Conservation (phyloP, 2,113 vertebrate species). For the Symphodus melops region DNA sequence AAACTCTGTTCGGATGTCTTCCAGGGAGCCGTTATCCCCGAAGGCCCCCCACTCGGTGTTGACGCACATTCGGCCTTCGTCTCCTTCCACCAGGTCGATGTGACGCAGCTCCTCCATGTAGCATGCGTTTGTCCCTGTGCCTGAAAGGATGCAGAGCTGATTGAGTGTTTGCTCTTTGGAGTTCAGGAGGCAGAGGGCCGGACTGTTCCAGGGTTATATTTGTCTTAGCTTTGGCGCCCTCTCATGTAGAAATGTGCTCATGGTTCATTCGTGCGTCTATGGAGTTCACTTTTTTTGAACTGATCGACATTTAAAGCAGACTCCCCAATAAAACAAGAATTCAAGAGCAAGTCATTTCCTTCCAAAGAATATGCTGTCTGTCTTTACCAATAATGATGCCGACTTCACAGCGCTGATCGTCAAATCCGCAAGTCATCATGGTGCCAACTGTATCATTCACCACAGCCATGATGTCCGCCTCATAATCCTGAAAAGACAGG, state of each 20-base stretch:
- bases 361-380: too few species aligned
- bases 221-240: conserved; percentile 41
- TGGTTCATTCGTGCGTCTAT: background rate
- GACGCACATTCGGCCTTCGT: conserved; percentile 97
- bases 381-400: conserved; percentile 95
- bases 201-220: accelerated
- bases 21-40: conserved; percentile 89
- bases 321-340: too few species aligned
- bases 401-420: conserved; percentile 97
- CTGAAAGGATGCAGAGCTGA: conserved; percentile 73
- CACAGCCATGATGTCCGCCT: conserved; percentile 96
- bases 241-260: conserved; percentile 25
- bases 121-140: conserved; percentile 95
- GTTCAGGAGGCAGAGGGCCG: background rate
- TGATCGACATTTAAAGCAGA: too few species aligned
- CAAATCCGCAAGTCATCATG: conserved; percentile 99
- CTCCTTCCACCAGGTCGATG: conserved; percentile 95
- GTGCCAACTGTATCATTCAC: conserved; percentile 97
- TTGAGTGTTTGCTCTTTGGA: background rate
- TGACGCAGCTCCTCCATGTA: conserved; percentile 98
- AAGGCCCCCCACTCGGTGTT: conserved; percentile 96
- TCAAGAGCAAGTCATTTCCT: too few species aligned
- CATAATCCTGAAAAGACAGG: conserved; percentile 87
- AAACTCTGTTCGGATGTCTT: conserved; percentile 92
- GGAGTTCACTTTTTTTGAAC: too few species aligned